Conservation (phyloP, 2,113 vertebrate species). For the Todiramphus saurophagus region DNA sequence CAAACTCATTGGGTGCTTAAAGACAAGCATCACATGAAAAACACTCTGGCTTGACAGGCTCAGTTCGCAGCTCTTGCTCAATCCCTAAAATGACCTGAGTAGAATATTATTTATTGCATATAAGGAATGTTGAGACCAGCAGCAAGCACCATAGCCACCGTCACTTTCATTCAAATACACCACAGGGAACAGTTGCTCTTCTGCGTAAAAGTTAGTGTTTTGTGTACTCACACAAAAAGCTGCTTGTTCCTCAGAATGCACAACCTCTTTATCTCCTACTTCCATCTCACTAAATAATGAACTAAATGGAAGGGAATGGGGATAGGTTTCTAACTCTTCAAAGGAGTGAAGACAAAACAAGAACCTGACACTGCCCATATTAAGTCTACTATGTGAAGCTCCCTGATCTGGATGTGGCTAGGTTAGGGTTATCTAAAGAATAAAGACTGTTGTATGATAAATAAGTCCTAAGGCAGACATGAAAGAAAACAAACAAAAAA, state of each 20-base stretch:
- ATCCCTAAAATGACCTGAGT: not conserved
- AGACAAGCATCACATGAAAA: not conserved
- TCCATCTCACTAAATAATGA: not conserved
- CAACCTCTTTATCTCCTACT: not conserved
- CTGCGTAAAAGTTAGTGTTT: not conserved
- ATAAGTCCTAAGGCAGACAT: not conserved
- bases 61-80: not conserved
- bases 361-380: not conserved
- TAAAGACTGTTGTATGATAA: not conserved
- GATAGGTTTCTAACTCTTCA: not conserved
- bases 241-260: not conserved
- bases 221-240: not conserved
- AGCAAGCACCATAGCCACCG: not conserved
- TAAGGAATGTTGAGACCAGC: not conserved
- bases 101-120: not conserved
- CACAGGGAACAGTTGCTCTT: not conserved
- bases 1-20: not conserved
- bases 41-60: not conserved
- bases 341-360: not conserved
- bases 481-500: too few species aligned
- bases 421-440: not conserved
- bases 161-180: constrained; percentile 2
- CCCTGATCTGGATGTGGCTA: not conserved
- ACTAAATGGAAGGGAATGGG: not conserved
- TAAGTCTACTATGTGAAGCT: not conserved